Conservation (phyloP, 1,140 invertebrate genomes). For the Leptinotarsa texana region DNA sequence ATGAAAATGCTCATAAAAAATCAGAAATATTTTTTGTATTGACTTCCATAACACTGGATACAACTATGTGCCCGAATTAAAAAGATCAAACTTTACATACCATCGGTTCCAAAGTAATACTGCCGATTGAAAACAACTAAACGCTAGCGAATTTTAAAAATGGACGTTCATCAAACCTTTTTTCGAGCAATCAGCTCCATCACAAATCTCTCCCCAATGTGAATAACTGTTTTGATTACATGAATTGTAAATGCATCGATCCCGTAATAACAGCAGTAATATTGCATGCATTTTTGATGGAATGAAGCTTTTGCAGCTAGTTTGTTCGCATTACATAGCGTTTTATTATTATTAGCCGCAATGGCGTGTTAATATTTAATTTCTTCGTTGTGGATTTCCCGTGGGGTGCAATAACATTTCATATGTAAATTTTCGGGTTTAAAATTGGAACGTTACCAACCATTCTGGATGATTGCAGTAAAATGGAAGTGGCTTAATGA, state of each 20-base stretch:
- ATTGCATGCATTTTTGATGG: neutral
- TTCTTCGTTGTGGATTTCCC: conserved; percentile 36
- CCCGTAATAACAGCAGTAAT: neutral
- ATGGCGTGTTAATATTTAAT: conserved; percentile 47
- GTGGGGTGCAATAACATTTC: conserved; percentile 34
- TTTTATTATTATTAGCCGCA: conserved; percentile 39
- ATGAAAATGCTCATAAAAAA: too few species aligned
- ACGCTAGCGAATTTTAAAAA: too few species aligned
- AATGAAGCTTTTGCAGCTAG: conserved; percentile 2
- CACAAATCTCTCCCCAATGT: too few species aligned
- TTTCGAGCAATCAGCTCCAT: too few species aligned
- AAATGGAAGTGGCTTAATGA: conserved; percentile 2
- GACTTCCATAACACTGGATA: too few species aligned
- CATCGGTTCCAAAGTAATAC: too few species aligned
- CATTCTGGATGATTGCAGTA: neutral
- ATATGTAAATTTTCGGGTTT: conserved; percentile 40
- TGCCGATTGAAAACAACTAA: too few species aligned
- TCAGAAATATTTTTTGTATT: too few species aligned
- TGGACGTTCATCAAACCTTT: too few species aligned
- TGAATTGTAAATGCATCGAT: neutral
- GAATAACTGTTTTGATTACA: neutral
- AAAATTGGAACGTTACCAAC: conserved; percentile 20
- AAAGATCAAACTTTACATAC: too few species aligned
- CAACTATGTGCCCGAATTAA: too few species aligned
- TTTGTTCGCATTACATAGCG: conserved; percentile 1